phyloP scores from a whole-genome alignment of 1,140 invertebrate genomes.

The Saccostrea echinata region DNA sequence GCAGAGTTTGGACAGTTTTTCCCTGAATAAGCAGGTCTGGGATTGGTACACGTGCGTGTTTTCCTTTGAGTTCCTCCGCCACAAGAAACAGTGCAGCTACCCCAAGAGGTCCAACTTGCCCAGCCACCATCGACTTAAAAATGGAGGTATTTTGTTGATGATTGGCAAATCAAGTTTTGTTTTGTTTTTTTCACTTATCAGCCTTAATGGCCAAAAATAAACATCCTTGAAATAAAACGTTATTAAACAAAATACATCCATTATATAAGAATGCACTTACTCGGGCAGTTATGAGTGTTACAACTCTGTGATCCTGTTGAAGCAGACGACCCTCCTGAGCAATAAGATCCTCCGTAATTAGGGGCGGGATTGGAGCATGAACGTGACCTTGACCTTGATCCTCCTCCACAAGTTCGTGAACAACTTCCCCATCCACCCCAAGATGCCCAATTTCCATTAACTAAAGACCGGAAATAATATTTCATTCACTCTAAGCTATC shows the following conservation, averaged over 20 bases:
- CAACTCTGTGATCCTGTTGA: too few species aligned
- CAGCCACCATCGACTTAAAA: neutral
- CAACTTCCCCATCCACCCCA: constrained; percentile 80
- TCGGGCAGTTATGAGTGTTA: constrained; percentile 41
- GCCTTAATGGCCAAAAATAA: neutral
- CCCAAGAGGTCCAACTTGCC: neutral
- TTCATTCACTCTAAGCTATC: too few species aligned
- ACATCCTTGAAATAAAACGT: neutral
- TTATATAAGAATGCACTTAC: neutral
- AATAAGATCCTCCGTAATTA: constrained; percentile 56
- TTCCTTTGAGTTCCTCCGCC: neutral
- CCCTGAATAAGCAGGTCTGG: neutral
- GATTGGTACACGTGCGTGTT: neutral
- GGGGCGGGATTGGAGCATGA: constrained; percentile 70
- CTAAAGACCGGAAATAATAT: constrained; percentile 55
- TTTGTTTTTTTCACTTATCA: neutral
- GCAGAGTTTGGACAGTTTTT: neutral
- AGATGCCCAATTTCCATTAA: constrained; percentile 81
- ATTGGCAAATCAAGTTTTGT: too few species aligned
- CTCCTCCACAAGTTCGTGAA: constrained; percentile 71
- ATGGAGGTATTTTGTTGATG: neutral
- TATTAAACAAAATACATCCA: neutral
- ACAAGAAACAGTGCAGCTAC: neutral
- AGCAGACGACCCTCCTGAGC: constrained; percentile 33
- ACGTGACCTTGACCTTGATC: constrained; percentile 63